Conservation (phyloP, 2,113 vertebrate species). For the Eulemur macaco region DNA sequence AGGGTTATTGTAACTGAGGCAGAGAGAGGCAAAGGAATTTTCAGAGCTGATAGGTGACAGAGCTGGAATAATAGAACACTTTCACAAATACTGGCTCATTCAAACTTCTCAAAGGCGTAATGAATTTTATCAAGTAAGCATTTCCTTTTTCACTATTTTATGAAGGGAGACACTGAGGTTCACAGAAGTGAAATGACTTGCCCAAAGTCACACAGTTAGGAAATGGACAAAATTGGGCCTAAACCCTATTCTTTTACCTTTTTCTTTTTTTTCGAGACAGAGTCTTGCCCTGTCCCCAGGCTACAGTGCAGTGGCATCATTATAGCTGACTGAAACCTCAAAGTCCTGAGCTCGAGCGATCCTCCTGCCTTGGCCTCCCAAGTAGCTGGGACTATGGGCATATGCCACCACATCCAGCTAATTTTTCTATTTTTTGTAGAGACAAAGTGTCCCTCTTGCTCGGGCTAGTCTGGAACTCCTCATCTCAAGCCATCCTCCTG, state of each 20-base stretch:
- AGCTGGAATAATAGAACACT: background rate
- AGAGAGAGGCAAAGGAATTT: background rate
- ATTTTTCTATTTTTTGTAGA: background rate
- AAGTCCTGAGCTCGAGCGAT: background rate
- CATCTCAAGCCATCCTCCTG: no score
- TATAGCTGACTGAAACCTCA: background rate
- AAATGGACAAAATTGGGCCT: background rate
- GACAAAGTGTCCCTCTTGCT: background rate
- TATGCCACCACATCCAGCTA: background rate
- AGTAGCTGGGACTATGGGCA: background rate
- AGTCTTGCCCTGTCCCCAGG: background rate
- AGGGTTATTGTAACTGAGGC: background rate
- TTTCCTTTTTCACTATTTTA: background rate
- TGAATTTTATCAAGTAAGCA: background rate
- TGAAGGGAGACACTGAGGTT: background rate
- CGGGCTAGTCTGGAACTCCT: background rate
- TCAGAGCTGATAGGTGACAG: background rate
- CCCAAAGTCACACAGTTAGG: background rate
- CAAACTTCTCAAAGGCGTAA: background rate
- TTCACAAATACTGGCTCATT: constrained; percentile 1
- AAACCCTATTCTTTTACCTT: no score
- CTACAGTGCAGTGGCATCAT: background rate
- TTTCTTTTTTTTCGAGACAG: background rate
- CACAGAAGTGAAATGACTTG: constrained; percentile 4
- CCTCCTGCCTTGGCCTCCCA: background rate